These are phyloP conservation scores for Lepilemur ruficaudatus DNA, from an alignment of 2,797 vertebrate species.

Conservation along the genomic window DNA sequence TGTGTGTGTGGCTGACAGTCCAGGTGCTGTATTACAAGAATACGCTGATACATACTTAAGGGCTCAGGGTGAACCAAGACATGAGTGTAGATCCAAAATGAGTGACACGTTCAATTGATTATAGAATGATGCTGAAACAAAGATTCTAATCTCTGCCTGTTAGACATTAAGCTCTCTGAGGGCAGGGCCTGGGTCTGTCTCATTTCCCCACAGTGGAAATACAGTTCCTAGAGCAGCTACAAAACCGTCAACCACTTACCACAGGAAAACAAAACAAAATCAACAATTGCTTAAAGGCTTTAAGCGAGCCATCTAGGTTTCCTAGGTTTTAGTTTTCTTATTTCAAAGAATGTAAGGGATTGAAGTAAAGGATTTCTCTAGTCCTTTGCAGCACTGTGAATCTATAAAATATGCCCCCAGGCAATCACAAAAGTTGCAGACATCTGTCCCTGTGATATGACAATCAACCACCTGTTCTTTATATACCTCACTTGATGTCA, in stretches of 20 bases:
- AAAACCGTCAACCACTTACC: not conserved
- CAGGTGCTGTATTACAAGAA: not conserved
- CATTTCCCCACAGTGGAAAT: not conserved
- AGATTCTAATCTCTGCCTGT: not conserved
- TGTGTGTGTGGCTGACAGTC: not conserved
- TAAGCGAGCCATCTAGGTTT: not conserved
- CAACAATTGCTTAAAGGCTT: not conserved
- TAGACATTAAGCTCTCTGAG: not conserved
- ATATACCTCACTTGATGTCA: not conserved
- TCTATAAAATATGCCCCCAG: not conserved
- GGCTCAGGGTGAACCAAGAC: not conserved
- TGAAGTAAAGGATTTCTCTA: not conserved
- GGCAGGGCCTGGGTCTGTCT: not conserved
- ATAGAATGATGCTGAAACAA: not conserved
- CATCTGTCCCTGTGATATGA: not conserved
- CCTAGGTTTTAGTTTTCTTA: not conserved
- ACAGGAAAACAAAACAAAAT: not conserved
- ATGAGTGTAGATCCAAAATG: not conserved
- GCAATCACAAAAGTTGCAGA: not conserved
- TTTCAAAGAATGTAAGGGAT: not conserved
- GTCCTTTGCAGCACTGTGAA: not conserved
- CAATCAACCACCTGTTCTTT: not conserved
- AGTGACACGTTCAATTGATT: not conserved
- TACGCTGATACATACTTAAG: rapidly evolving
- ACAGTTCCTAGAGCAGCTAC: not conserved